Conservation (phyloP, 2,888 invertebrate genomes). For the Uropetala carovei region DNA sequence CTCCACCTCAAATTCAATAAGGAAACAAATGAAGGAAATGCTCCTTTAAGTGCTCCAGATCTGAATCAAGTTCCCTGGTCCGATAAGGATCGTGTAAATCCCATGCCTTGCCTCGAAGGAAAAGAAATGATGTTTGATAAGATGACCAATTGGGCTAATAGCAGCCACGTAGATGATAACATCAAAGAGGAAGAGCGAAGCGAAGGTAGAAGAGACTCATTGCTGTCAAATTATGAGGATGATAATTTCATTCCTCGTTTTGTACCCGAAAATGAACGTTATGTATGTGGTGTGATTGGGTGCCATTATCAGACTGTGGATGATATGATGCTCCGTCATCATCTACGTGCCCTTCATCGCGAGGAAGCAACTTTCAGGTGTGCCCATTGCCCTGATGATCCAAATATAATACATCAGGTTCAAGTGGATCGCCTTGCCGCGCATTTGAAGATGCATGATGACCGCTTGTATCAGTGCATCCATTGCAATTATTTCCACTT, state of each 20-base stretch:
- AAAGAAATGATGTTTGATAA: constrained; percentile 90
- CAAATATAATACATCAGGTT: constrained; percentile 75
- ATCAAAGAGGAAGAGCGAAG: constrained; percentile 69
- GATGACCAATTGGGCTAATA: constrained; percentile 90
- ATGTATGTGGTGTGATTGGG: constrained; percentile 83
- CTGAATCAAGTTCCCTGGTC: constrained; percentile 38
- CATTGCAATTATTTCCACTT: constrained; percentile 83
- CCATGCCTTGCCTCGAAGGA: constrained; percentile 86
- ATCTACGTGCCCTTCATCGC: constrained; percentile 84
- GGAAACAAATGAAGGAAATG: constrained; percentile 67
- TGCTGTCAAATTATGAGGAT: constrained; percentile 68
- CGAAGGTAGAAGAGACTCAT: constrained; percentile 38
- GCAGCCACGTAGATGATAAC: constrained; percentile 75
- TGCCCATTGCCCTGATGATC: constrained; percentile 82
- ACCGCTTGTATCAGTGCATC: constrained; percentile 84
- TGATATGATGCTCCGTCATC: constrained; percentile 83
- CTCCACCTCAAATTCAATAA: constrained; percentile 76
- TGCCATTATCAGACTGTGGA: constrained; percentile 85
- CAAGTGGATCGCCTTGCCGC: constrained; percentile 79
- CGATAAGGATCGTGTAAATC: constrained; percentile 79
- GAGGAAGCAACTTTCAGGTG: constrained; percentile 81
- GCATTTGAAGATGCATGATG: constrained; percentile 87
- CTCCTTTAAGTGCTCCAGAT: not conserved
- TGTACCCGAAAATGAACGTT: constrained; percentile 79
- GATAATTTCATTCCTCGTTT: constrained; percentile 75